Conservation (phyloP, 2,888 invertebrate species). For the Galeruca laticollis region DNA sequence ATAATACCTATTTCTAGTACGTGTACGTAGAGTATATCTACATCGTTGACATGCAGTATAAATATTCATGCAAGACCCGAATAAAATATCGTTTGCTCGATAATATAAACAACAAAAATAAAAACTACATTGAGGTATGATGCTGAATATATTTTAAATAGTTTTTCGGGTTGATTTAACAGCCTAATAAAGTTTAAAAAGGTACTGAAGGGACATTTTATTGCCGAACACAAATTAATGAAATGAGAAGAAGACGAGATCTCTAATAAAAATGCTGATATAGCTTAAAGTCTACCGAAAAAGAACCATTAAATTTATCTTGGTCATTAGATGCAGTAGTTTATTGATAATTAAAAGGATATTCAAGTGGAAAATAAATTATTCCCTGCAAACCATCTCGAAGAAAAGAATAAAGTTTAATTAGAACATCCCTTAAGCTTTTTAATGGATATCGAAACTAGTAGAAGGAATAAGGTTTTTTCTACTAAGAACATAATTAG, state of each 20-base stretch:
- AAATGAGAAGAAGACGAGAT: slow-evolving; percentile 12
- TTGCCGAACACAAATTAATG: slow-evolving; percentile 14
- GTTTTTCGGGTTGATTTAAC: slow-evolving; percentile 9
- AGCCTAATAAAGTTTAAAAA: slow-evolving; percentile 15
- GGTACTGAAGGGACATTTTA: not conserved
- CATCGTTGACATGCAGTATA: not conserved
- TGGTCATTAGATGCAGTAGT: not conserved
- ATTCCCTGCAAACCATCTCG: not conserved
- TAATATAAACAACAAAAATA: not conserved
- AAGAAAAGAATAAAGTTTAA: not conserved
- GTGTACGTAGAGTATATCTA: not conserved
- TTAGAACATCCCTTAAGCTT: not conserved
- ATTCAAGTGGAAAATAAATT: not conserved
- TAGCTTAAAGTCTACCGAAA: not conserved
- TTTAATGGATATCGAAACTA: too few relatives aligned
- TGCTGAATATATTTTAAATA: not conserved
- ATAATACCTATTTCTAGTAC: not conserved
- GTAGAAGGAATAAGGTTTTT: too few relatives aligned
- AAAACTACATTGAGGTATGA: not conserved
- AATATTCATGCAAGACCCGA: not conserved
- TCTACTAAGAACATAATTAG: too few relatives aligned
- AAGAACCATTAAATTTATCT: slow-evolving; percentile 2
- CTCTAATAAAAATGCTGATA: slow-evolving; percentile 10
- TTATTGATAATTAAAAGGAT: slow-evolving; percentile 4
- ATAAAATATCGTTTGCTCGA: not conserved